These are phyloP conservation scores for Phasianus colchicus DNA, from an alignment of 2,113 vertebrate genomes.

Conservation along the genomic window DNA sequence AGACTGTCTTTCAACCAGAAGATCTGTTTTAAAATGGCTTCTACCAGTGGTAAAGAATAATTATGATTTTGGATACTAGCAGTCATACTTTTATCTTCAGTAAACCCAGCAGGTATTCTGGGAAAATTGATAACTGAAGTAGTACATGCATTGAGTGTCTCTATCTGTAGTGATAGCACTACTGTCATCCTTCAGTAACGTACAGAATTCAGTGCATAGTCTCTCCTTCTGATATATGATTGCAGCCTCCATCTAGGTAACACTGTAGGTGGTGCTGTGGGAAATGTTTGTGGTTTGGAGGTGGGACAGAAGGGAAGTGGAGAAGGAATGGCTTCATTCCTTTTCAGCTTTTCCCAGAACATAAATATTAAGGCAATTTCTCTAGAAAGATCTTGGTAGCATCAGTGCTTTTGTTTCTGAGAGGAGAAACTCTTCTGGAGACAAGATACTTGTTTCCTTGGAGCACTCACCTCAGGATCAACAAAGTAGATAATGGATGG, in stretches of 20 bases:
- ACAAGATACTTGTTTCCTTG: neutral
- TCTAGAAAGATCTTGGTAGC: neutral
- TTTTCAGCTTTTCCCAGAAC: neutral
- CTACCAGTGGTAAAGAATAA: neutral
- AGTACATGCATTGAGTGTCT: neutral
- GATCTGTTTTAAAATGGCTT: neutral
- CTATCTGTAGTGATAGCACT: neutral
- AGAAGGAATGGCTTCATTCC: neutral
- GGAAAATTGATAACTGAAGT: neutral
- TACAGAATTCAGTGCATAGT: neutral
- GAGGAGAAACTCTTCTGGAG: neutral
- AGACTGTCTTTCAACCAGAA: neutral
- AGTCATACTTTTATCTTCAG: neutral
- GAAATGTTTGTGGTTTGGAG: neutral
- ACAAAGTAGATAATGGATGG: neutral
- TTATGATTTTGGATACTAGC: neutral
- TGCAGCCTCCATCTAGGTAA: neutral
- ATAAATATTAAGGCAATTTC: neutral
- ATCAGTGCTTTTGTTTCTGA: neutral
- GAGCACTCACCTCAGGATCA: neutral
- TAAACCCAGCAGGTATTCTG: neutral
- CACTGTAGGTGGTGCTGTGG: constrained; percentile 7
- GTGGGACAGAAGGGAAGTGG: neutral
- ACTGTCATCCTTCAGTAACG: neutral
- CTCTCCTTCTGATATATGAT: neutral